Evolutionary conservation across 2,888 invertebrate species (phyloP).

Genomic region (Empis stercorea): DNA sequence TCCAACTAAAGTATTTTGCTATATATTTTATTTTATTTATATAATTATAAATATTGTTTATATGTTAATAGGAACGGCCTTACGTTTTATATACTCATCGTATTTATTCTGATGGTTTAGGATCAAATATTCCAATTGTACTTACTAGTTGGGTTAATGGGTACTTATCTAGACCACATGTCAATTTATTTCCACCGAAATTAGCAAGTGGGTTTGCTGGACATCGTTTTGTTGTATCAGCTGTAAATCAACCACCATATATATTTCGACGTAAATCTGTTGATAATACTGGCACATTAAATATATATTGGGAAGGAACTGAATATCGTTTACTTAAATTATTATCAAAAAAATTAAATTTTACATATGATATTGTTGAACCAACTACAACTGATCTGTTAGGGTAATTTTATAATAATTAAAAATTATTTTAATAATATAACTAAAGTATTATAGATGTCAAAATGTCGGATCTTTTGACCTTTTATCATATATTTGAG

Average conservation of each 20-base stretch:
- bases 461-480: too few species aligned
- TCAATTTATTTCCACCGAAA: constrained; percentile 57
- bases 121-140: constrained; percentile 52
- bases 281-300: constrained; percentile 22
- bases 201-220: constrained; percentile 56
- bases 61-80: constrained; percentile 48
- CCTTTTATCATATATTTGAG: too few species aligned
- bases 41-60: not conserved
- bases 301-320: constrained; percentile 49
- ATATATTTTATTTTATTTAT: too few species aligned
- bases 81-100: constrained; percentile 64
- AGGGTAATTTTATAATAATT: constrained; percentile 35
- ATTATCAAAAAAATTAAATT: constrained; percentile 52
- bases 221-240: constrained; percentile 56
- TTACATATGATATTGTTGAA: constrained; percentile 56
- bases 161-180: constrained; percentile 45
- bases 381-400: constrained; percentile 35
- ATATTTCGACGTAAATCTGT: constrained; percentile 41
- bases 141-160: constrained; percentile 58
- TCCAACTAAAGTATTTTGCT: constrained; percentile 37
- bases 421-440: too few species aligned
- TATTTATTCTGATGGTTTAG: constrained; percentile 58
- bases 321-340: constrained; percentile 53
- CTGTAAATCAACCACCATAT: constrained; percentile 61
- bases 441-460: too few species aligned